Base-by-base conservation (phyloP, 2,113 vertebrate species). In the Tragelaphus buxtoni region DNA sequence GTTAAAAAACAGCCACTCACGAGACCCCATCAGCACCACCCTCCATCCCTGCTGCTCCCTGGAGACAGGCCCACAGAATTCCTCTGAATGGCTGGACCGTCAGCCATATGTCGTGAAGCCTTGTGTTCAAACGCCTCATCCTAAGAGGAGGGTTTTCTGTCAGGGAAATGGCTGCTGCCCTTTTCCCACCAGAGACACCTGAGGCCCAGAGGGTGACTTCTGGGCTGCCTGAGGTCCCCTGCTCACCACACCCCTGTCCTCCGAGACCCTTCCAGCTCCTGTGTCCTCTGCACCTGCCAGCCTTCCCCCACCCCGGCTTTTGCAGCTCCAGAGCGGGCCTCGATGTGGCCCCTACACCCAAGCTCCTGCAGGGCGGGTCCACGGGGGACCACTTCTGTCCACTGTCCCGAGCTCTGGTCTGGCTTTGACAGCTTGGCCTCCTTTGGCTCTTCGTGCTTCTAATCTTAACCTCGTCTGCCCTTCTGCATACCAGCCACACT, bases 21-120 rank as follows among this genome's bases (percentile, higher is more conserved):
- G 2, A 2, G 30, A 13, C 6, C 61, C 69, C 2, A 28, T 28
- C 4, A 10, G 39, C 56, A 17, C 39, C 16, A 8, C 4, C 28
- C 80, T 2, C 1, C 4, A 9, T 28, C 26, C 81, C 13, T 11
- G 39, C 82, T 0, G 3, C 39, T 32, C 42, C 18, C 53, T 5
- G 9, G 3, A 26, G 35, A 14, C 1, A 8, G 1, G 20, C 30
- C 30, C 42, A 0, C 45, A 4, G 32, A 5, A 3, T 14, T 16
- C 30, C 32, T 13, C 58, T 16, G 42, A 49, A 8, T 13, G 2
- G 18, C 45, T n/a, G 4, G 83, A 39, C 7, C 1, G 8, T 35
- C 79, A 77, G 72, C 5, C 1, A 10, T 12, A 7, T 11, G 9
- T 39, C 7, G 0, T 22, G 16, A 4, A 3, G 16, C 32, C 60